Conservation (phyloP, 2,113 vertebrate species). For the Grus americana region DNA sequence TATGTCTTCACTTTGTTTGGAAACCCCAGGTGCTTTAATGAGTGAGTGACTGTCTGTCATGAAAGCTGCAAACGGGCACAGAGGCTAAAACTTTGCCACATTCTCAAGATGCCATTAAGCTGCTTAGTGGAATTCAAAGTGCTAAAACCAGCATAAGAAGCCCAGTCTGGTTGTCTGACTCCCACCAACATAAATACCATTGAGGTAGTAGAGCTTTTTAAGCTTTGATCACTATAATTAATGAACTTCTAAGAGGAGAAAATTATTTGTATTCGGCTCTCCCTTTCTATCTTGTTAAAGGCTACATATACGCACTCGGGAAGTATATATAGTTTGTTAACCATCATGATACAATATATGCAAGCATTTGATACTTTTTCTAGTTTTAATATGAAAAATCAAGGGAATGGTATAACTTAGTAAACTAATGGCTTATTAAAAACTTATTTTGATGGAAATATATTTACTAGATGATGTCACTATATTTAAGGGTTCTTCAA, state of each 20-base stretch:
- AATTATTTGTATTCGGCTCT: neutral
- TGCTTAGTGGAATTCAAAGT: neutral
- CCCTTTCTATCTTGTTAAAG: neutral
- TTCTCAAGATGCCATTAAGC: neutral
- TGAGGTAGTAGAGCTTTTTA: neutral
- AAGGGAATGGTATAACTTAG: neutral
- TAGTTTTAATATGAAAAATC: neutral
- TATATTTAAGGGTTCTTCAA: neutral
- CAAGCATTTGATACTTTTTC: neutral
- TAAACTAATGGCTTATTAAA: neutral
- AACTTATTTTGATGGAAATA: neutral
- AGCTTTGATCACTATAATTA: neutral
- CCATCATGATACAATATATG: neutral
- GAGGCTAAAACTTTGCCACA: accelerated
- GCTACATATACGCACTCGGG: neutral
- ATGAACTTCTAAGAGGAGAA: neutral
- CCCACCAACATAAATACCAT: neutral
- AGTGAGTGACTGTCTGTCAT: neutral
- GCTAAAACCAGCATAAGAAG: neutral
- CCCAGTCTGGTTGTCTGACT: neutral
- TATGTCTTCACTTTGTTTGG: neutral
- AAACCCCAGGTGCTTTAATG: neutral
- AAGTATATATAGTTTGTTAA: neutral
- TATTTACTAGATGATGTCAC: neutral
- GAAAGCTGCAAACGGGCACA: neutral